Conservation (phyloP, 1,140 invertebrate species). For the Drosophila tani region DNA sequence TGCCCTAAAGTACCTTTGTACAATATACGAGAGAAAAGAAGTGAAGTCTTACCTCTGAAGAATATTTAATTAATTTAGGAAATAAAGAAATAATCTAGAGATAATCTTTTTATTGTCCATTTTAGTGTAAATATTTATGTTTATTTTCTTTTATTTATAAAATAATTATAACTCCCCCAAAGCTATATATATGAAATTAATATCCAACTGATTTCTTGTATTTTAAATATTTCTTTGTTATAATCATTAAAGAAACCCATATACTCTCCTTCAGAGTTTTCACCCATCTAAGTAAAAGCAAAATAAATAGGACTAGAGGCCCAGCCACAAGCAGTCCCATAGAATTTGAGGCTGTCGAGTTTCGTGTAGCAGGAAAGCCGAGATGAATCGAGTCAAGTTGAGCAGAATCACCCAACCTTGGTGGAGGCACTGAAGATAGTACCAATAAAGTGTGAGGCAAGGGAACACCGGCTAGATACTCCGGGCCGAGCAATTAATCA, state of each 20-base stretch:
- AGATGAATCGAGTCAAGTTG: slow-evolving; percentile 32
- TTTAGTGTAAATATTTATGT: too few relatives aligned
- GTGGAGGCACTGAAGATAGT: not conserved
- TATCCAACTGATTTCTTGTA: too few relatives aligned
- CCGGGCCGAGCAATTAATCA: slow-evolving; percentile 69
- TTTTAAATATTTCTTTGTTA: too few relatives aligned
- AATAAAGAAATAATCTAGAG: too few relatives aligned
- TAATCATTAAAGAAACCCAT: not conserved
- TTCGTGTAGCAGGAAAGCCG: slow-evolving; percentile 59
- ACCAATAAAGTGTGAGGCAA: not conserved
- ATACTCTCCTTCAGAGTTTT: not conserved
- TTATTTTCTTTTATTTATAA: too few relatives aligned
- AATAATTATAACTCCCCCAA: too few relatives aligned
- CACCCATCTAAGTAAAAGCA: slow-evolving; percentile 28
- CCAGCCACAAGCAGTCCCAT: slow-evolving; percentile 11
- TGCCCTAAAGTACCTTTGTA: not conserved
- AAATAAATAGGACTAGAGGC: slow-evolving; percentile 25
- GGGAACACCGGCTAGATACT: slow-evolving; percentile 10
- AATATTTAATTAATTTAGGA: too few relatives aligned
- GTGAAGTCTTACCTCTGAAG: fast-evolving
- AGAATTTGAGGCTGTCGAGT: slow-evolving; percentile 38
- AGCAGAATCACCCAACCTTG: slow-evolving; percentile 16
- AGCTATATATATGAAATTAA: too few relatives aligned
- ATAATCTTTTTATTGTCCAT: too few relatives aligned
- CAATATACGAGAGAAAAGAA: not conserved